phyloP scores from a whole-genome alignment of 2,113 vertebrate species.

The Paraplagusia blochii region DNA sequence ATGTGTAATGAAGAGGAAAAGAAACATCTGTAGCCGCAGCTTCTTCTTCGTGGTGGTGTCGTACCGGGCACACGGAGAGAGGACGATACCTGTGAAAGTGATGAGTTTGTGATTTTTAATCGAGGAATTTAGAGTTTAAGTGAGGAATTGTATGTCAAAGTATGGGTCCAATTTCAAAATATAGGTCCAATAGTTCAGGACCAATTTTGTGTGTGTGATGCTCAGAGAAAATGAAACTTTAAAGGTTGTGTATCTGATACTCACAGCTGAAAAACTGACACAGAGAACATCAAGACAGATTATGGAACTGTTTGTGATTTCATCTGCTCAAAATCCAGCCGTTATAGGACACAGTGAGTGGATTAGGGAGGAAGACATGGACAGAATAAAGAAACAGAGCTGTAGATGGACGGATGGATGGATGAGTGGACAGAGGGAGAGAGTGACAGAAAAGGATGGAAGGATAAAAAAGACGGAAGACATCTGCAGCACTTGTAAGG shows the following conservation, averaged over 20 bases:
- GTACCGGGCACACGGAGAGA: conserved; percentile 3
- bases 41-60: conserved; percentile 30
- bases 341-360: conserved; percentile 56
- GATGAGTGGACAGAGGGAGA: conserved; percentile 56
- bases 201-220: no score
- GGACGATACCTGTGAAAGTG: conserved; percentile 7
- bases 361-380: conserved; percentile 50
- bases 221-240: not conserved
- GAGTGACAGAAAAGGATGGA: not conserved
- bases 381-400: conserved; percentile 40
- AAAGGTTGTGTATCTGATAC: conserved; percentile 28
- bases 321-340: conserved; percentile 46
- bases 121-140: not conserved
- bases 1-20: conserved; percentile 75
- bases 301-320: conserved; percentile 53
- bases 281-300: conserved; percentile 57
- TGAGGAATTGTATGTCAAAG: no score
- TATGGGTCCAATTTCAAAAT: no score
- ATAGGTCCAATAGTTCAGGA: no score
- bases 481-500: conserved; percentile 71
- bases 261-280: conserved; percentile 25
- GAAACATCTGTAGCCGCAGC: conserved; percentile 64
- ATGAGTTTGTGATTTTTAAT: no score
- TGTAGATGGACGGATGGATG: conserved; percentile 15
- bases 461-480: conserved; percentile 65